Conservation (phyloP, 2,797 vertebrate genomes). For the Atherinosoma microstoma region DNA sequence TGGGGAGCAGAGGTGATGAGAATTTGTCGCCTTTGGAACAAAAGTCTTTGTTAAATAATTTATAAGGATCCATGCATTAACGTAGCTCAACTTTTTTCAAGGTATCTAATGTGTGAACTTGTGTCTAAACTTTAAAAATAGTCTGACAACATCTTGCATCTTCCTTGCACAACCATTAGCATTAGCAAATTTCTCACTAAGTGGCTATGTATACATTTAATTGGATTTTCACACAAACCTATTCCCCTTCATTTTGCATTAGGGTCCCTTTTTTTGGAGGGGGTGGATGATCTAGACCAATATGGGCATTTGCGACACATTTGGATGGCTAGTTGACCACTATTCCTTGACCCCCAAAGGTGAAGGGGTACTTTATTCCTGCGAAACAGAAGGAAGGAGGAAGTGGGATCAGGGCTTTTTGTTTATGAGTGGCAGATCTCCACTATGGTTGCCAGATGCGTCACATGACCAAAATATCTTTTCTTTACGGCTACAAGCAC, state of each 20-base stretch:
- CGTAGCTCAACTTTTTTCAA: neutral
- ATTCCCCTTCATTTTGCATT: too few species aligned
- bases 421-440: slow-evolving; percentile 29
- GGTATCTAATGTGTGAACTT: neutral
- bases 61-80: neutral
- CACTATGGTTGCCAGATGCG: slow-evolving; percentile 41
- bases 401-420: neutral
- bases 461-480: slow-evolving; percentile 46
- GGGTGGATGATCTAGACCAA: neutral
- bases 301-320: neutral
- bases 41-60: neutral
- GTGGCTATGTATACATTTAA: neutral
- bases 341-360: neutral
- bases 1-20: neutral
- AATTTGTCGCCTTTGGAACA: neutral
- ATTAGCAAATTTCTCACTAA: neutral
- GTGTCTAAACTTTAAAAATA: neutral
- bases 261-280: too few species aligned
- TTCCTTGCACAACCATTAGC: too few species aligned
- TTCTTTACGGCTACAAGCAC: slow-evolving; percentile 34
- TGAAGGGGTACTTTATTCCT: neutral
- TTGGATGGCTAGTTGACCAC: neutral
- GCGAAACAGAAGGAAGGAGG: neutral
- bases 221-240: neutral
- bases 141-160: too few species aligned